Evolutionary conservation across 2,797 vertebrate genomes (phyloP).

Genomic region (Varecia variegata): DNA sequence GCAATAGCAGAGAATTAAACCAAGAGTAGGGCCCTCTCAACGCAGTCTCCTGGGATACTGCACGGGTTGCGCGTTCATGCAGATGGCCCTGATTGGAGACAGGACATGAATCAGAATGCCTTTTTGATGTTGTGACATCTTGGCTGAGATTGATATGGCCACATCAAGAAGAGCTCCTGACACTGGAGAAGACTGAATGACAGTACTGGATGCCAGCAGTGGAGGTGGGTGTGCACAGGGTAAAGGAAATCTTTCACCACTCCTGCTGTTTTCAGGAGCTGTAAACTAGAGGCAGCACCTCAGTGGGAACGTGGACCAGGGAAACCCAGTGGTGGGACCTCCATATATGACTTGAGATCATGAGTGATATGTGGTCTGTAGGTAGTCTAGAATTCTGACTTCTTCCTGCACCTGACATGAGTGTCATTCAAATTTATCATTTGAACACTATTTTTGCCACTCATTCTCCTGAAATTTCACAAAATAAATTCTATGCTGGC

Average conservation of each 20-base stretch:
- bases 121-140: not conserved
- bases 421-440: not conserved
- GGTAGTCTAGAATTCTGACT: not conserved
- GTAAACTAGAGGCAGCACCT: not conserved
- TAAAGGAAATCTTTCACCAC: not conserved
- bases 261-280: not conserved
- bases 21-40: not conserved
- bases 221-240: too few relatives aligned
- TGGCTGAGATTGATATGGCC: not conserved
- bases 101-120: not conserved
- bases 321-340: rapidly evolving
- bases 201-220: not conserved
- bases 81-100: not conserved
- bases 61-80: not conserved
- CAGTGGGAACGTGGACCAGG: not conserved
- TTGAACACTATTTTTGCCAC: not conserved
- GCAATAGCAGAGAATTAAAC: not conserved
- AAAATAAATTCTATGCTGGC: not conserved
- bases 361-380: not conserved
- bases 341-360: not conserved
- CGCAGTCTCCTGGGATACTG: not conserved
- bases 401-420: not conserved
- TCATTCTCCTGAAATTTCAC: not conserved
- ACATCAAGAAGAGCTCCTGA: not conserved
- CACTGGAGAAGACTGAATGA: not conserved